Evolutionary conservation across 2,797 vertebrate species (phyloP).

Genomic region (Acomys russatus): DNA sequence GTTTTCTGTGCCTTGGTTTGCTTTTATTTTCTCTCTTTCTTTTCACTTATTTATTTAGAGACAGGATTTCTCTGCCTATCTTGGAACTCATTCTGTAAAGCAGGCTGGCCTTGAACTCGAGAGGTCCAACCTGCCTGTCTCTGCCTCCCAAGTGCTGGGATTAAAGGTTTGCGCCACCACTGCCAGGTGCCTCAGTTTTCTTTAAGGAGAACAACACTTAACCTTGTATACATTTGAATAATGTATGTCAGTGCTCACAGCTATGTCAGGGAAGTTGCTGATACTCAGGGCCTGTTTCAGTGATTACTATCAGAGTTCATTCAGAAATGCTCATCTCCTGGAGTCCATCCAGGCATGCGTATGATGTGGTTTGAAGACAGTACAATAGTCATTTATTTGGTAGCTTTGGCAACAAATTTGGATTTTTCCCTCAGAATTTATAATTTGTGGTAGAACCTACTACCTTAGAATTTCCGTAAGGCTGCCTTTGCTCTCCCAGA

Average conservation of each 20-base stretch:
- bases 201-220: constrained; percentile 33
- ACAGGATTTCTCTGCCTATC: too few relatives aligned
- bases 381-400: constrained; percentile 16
- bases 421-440: constrained; percentile 40
- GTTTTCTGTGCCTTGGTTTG: neutral
- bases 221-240: constrained; percentile 47
- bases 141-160: too few relatives aligned
- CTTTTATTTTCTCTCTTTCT: too few relatives aligned
- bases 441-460: constrained; percentile 26
- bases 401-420: constrained; percentile 67
- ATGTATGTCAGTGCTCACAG: constrained; percentile 19
- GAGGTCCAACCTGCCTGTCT: too few relatives aligned
- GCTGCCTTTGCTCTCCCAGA: neutral
- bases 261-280: constrained; percentile 8
- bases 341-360: neutral
- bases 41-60: too few relatives aligned
- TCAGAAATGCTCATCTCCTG: constrained; percentile 17
- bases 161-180: neutral
- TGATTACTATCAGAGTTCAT: constrained; percentile 39
- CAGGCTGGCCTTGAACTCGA: too few relatives aligned
- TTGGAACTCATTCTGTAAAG: too few relatives aligned
- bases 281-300: neutral
- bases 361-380: neutral
- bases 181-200: neutral
- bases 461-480: constrained; percentile 65